These are phyloP conservation scores for Pangasius mekongensis DNA, from an alignment of 2,797 vertebrate species.

Conservation along the genomic window DNA sequence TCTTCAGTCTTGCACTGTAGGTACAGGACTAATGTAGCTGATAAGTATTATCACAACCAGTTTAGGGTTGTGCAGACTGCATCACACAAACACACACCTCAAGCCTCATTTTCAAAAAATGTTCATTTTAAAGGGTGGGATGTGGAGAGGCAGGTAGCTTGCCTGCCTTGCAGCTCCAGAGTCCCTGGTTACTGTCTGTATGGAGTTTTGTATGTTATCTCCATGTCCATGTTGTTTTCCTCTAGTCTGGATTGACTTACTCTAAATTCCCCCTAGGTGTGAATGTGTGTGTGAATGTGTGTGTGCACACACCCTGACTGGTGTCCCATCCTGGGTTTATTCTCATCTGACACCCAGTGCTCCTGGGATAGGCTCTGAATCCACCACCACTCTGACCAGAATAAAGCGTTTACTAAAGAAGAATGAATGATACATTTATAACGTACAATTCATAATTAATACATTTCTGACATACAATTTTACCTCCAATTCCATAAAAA, in stretches of 20 bases:
- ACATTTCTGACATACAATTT: background rate
- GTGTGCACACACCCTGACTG: background rate
- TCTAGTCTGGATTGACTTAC: background rate
- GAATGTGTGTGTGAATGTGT: background rate
- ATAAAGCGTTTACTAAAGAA: background rate
- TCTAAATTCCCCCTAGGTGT: background rate
- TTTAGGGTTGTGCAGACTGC: background rate
- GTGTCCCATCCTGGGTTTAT: background rate
- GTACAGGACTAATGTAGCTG: background rate
- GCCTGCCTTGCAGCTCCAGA: background rate
- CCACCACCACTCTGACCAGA: background rate
- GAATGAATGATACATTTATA: background rate
- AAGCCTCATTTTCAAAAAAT: background rate
- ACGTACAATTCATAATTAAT: background rate
- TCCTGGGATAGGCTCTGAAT: background rate
- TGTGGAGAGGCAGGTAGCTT: background rate
- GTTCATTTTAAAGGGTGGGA: background rate
- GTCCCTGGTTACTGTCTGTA: background rate
- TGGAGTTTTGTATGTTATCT: background rate
- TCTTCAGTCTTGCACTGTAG: background rate
- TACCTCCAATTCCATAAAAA: background rate
- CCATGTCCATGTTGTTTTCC: background rate
- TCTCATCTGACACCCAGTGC: background rate
- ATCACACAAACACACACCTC: background rate
- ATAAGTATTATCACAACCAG: background rate